Conservation (phyloP, 2,797 vertebrate species). For the Intellagama lesueurii region DNA sequence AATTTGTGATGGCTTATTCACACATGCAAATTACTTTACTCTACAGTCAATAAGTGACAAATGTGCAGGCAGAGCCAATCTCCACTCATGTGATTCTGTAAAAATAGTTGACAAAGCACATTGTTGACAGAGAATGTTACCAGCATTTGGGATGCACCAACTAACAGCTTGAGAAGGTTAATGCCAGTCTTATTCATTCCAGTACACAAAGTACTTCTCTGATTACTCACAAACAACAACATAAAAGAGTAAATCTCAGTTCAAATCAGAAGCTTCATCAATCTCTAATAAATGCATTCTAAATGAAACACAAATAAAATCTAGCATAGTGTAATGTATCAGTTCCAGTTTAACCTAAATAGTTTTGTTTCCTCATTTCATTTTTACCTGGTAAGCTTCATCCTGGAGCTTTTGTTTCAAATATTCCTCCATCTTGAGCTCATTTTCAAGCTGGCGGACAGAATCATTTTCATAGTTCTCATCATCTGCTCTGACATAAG, state of each 20-base stretch:
- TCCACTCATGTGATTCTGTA: background rate
- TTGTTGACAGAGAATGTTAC: constrained; percentile 38
- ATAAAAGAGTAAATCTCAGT: background rate
- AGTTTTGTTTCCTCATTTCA: background rate
- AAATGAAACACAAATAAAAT: background rate
- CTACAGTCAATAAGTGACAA: constrained; percentile 2
- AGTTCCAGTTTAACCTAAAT: constrained; percentile 24
- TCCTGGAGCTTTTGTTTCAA: constrained; percentile 91
- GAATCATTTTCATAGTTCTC: constrained; percentile 91
- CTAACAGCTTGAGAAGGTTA: constrained; percentile 11
- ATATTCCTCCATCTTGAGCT: constrained; percentile 91
- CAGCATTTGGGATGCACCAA: constrained; percentile 31
- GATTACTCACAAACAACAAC: background rate
- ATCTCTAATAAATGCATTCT: background rate
- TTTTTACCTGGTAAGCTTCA: constrained; percentile 89
- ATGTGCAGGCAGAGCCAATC: background rate
- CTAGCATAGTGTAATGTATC: background rate
- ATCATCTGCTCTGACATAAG: constrained; percentile 81
- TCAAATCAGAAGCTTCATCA: constrained; percentile 25
- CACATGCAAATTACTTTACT: constrained; percentile 23
- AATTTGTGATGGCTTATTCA: constrained; percentile 25
- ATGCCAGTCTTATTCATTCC: constrained; percentile 23
- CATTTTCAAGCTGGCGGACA: constrained; percentile 90
- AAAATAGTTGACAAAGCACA: background rate
- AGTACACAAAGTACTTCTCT: constrained; percentile 7